phyloP scores from a whole-genome alignment of 2,888 invertebrate genomes.

The Volucella bombylans region DNA sequence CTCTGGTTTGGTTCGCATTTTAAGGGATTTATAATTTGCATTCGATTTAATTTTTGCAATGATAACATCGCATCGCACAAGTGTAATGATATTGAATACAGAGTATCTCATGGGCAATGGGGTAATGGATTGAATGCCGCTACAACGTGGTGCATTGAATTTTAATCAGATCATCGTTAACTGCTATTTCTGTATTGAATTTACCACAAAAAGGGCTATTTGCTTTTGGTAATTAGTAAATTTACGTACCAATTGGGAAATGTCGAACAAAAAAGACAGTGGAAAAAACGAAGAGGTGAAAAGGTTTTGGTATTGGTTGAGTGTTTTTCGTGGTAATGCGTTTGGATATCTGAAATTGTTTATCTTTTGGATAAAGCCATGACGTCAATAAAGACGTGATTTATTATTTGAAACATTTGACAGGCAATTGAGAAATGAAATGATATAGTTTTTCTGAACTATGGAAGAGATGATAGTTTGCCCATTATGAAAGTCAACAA shows the following conservation, averaged over 20 bases:
- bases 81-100: conserved; percentile 8
- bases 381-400: too few species aligned
- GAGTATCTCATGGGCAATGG: neutral
- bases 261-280: too few species aligned
- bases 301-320: too few species aligned
- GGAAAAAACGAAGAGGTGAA: too few species aligned
- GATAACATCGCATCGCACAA: conserved; percentile 9
- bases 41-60: conserved; percentile 42
- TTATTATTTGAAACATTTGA: too few species aligned
- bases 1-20: neutral
- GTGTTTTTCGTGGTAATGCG: too few species aligned
- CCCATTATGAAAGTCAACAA: too few species aligned
- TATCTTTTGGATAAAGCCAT: too few species aligned
- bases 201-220: conserved; percentile 17
- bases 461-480: too few species aligned
- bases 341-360: too few species aligned
- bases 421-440: too few species aligned
- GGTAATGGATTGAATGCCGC: neutral
- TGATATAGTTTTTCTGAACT: too few species aligned
- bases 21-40: conserved; percentile 31
- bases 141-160: conserved; percentile 16
- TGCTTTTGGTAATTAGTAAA: conserved; percentile 35
- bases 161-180: conserved; percentile 6
- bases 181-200: conserved; percentile 6
- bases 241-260: neutral